phyloP scores from a whole-genome alignment of 2,888 invertebrate species.

The Scaptomyza polygonia region DNA sequence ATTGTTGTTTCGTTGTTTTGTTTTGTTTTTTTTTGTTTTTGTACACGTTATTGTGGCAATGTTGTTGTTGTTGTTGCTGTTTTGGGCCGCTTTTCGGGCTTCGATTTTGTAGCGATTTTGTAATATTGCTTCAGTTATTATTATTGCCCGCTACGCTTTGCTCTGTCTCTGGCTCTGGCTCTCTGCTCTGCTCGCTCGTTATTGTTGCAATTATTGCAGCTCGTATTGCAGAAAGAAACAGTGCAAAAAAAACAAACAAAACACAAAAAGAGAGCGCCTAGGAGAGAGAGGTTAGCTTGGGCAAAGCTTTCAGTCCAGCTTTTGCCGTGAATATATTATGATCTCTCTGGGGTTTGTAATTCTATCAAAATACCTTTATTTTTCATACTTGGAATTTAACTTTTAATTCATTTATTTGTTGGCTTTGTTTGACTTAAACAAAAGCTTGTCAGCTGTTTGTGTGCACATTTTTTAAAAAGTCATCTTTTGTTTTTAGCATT shows the following conservation, averaged over 20 bases:
- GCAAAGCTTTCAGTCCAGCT: conserved; percentile 46
- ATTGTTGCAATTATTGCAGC: conserved; percentile 73
- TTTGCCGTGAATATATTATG: conserved; percentile 43
- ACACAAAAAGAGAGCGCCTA: conserved; percentile 4
- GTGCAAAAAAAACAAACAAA: no score
- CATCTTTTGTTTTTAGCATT: conserved; percentile 45
- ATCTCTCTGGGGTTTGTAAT: conserved; percentile 45
- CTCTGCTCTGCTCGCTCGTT: conserved; percentile 37
- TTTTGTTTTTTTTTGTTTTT: conserved; percentile 9
- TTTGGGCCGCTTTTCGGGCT: conserved; percentile 41
- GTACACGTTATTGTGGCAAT: conserved; percentile 39
- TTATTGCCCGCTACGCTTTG: conserved; percentile 70
- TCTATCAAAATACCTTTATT: conserved; percentile 46
- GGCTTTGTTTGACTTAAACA: conserved; percentile 1
- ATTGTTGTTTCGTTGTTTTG: background rate
- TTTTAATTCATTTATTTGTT: background rate
- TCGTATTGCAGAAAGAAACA: conserved; percentile 60
- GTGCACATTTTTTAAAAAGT: conserved; percentile 48
- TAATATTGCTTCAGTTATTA: conserved; percentile 78
- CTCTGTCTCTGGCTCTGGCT: conserved; percentile 61
- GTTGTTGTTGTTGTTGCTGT: conserved; percentile 31
- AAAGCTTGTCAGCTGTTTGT: conserved; percentile 49
- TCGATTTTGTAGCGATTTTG: conserved; percentile 64
- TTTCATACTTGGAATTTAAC: background rate
- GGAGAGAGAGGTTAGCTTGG: conserved; percentile 4